Evolutionary conservation across 2,888 invertebrate species (phyloP), one percentile per base, ranked within the genome.

Genomic region (Andrena bucephala): DNA sequence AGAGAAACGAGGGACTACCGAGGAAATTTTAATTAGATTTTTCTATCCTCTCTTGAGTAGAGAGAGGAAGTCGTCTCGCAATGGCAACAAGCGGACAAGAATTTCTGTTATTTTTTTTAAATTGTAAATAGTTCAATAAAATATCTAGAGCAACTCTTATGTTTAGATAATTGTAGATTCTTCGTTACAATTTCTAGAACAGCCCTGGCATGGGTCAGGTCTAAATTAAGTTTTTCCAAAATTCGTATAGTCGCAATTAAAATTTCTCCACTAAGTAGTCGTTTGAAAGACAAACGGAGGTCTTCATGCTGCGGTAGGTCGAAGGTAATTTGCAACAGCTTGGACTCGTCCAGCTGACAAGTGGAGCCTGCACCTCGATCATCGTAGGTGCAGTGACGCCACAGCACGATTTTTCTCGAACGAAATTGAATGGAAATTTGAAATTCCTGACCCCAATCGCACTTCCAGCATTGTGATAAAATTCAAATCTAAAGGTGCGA

Each of bases 251-350:
- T 27, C 27, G 57, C 42, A 13, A 67, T 73, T 67, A 59, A 16
- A 52, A 27, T 60, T 36, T 36, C 50, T n/a, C n/a, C 42, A 16
- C 42, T 16, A 42, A 42, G 42, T 42, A 42, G 16, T 16, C 16
- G 16, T 16, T 42, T 6, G n/a, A n/a, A 24, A 65, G 77, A 54
- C 48, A 27, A 24, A 29, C 42, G 54, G 54, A 48, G 20, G n/a
- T 59, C 31, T 36, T 48, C 48, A 3, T n/a, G 2, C 79, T 59
- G 79, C 50, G 79, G 69, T 77, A 59, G 69, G 63, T 69, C 79
- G 29, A 5, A 10, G 29, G 20, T 10, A 16, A 29, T 36, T 10
- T n/a, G 36, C 36, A 16, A 29, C 69, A 70, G 79, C 74, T 70
- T 77, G 69, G 29, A 70, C 42, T 50, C 42, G 29, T 69, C 77